A percentile compares a stretch with the other conserved stretches of the same genome.
phyloP scores from a whole-genome alignment of 2,888 invertebrate genomes.

The Pachydiplax longipennis region DNA sequence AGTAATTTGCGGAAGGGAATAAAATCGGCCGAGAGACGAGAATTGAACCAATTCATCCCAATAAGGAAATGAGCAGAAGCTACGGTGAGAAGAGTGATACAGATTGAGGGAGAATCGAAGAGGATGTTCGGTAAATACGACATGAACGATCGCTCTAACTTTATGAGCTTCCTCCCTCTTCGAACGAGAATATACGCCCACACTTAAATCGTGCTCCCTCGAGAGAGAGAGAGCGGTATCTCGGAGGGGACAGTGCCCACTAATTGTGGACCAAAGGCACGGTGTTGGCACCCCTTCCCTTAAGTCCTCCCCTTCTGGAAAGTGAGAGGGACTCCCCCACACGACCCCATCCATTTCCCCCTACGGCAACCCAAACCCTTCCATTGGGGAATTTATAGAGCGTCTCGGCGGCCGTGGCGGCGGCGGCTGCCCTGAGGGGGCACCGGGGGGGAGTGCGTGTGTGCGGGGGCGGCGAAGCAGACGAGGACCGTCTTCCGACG shows the following conservation, averaged over 20 bases:
- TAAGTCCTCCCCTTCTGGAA: neutral
- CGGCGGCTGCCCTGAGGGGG: neutral
- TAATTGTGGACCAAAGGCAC: constrained; percentile 32
- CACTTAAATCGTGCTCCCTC: constrained; percentile 21
- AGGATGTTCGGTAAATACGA: neutral
- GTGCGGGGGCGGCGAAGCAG: neutral
- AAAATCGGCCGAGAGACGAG: too few relatives aligned
- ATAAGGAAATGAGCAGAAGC: neutral
- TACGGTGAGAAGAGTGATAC: too few relatives aligned
- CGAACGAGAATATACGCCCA: constrained; percentile 14
- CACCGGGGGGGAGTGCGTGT: neutral
- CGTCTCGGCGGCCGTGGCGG: neutral
- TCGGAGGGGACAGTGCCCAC: neutral
- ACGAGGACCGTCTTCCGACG: neutral
- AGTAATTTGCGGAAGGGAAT: too few relatives aligned
- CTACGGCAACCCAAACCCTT: neutral
- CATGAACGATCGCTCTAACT: neutral
- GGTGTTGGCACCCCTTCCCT: neutral
- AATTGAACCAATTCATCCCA: too few relatives aligned
- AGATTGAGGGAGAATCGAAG: neutral
- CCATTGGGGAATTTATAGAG: constrained; percentile 7
- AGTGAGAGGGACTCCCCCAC: neutral
- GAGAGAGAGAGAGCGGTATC: neutral
- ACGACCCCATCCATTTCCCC: neutral
- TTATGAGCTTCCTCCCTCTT: neutral